Conservation (phyloP, 2,113 vertebrate species). For the Hystrix brachyura region DNA sequence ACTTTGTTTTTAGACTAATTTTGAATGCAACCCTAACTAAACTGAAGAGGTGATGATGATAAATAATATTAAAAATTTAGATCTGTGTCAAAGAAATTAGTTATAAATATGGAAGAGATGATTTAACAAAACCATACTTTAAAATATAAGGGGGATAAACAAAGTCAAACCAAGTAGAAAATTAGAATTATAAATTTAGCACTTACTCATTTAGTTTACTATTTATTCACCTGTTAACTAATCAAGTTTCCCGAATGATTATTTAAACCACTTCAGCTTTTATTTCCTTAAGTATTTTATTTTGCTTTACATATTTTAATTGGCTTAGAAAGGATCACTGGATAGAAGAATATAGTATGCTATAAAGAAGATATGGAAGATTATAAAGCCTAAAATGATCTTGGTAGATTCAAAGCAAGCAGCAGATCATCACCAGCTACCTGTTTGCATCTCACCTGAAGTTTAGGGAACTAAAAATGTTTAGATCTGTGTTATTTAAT, state of each 20-base stretch:
- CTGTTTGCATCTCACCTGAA: not conserved
- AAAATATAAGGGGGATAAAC: not conserved
- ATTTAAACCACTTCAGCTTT: not conserved
- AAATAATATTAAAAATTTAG: not conserved
- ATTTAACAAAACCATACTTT: not conserved
- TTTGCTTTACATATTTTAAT: not conserved
- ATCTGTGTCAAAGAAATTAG: not conserved
- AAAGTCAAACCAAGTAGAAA: not conserved
- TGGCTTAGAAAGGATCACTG: not conserved
- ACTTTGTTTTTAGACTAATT: slow-evolving; percentile 13
- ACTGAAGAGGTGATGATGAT: not conserved
- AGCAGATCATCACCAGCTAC: not conserved
- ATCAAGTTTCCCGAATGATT: not conserved
- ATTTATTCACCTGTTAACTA: not conserved
- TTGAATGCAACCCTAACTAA: not conserved
- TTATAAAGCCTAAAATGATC: not conserved
- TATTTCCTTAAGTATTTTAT: not conserved
- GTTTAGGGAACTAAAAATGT: not conserved
- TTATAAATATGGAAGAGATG: not conserved
- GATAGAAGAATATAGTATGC: not conserved
- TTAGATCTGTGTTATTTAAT: not conserved
- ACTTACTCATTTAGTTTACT: slow-evolving; percentile 1
- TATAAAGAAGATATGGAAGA: not conserved
- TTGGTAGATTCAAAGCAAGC: not conserved
- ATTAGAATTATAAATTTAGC: not conserved